phyloP scores from a whole-genome alignment of 2,888 invertebrate species.

The Allophyes oxyacanthae region DNA sequence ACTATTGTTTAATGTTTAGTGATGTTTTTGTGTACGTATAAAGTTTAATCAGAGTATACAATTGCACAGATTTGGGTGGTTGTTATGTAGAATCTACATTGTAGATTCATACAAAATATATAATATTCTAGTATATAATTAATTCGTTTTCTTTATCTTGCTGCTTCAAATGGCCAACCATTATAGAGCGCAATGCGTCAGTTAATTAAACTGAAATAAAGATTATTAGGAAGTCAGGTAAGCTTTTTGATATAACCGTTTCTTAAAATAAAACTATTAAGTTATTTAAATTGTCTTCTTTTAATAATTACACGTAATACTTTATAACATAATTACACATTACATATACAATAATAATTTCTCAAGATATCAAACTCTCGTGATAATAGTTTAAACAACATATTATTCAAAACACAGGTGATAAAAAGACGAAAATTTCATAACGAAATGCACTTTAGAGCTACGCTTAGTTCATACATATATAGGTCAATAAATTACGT shows the following conservation, averaged over 20 bases:
- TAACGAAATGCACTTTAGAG: constrained; percentile 85
- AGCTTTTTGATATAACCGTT: no score
- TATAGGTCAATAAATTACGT: constrained; percentile 87
- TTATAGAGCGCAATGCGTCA: no score
- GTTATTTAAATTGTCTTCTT: constrained; percentile 86
- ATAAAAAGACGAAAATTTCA: constrained; percentile 78
- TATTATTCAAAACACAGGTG: constrained; percentile 82
- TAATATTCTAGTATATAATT: constrained; percentile 6
- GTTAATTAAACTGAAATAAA: no score
- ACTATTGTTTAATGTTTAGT: background rate
- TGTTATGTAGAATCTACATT: constrained; percentile 12
- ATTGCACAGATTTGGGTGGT: constrained; percentile 11
- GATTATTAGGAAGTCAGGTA: no score
- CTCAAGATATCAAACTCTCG: constrained; percentile 86
- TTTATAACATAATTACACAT: constrained; percentile 89
- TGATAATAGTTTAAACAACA: constrained; percentile 82
- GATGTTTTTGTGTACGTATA: background rate
- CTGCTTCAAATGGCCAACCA: no score
- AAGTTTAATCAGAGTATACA: constrained; percentile 7
- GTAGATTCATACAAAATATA: constrained; percentile 20
- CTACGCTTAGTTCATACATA: constrained; percentile 80
- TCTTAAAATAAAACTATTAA: constrained; percentile 63
- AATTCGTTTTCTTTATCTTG: background rate
- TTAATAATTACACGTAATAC: constrained; percentile 89
- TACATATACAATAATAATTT: constrained; percentile 89